Evolutionary conservation across 2,113 vertebrate genomes (phyloP).

Genomic region (Oreochromis tanganicae): DNA sequence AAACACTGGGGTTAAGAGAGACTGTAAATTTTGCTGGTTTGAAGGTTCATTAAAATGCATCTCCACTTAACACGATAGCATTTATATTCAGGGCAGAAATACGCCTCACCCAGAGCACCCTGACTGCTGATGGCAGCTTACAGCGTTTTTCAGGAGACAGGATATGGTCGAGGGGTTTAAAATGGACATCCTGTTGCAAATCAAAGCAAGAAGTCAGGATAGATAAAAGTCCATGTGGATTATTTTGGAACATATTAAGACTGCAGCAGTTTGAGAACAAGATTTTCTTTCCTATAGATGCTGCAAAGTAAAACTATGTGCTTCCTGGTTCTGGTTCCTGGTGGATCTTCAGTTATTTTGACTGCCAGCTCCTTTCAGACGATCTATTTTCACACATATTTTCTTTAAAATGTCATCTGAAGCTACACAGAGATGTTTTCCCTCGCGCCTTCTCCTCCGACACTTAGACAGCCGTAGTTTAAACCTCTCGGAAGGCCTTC

Average conservation of each 20-base stretch:
- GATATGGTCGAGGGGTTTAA: background rate
- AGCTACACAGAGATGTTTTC: background rate
- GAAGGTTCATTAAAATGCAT: background rate
- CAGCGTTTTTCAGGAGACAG: background rate
- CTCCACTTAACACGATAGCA: background rate
- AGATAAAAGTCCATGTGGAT: background rate
- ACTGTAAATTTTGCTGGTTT: background rate
- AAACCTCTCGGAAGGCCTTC: conserved; percentile 2
- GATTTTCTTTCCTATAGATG: background rate
- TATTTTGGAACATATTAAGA: background rate
- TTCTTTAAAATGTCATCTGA: background rate
- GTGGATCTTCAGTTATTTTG: background rate
- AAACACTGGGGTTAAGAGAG: background rate
- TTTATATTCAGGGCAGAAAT: background rate
- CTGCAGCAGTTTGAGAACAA: background rate
- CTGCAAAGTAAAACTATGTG: background rate
- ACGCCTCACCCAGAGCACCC: background rate
- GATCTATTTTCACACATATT: background rate
- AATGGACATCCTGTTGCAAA: background rate
- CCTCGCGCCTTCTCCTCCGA: background rate
- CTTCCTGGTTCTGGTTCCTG: background rate
- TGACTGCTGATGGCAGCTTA: background rate
- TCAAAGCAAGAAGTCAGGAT: background rate
- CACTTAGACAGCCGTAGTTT: background rate
- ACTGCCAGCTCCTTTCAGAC: background rate